Conservation (phyloP, 2,113 vertebrate species). For the Psittacara wagleri region DNA sequence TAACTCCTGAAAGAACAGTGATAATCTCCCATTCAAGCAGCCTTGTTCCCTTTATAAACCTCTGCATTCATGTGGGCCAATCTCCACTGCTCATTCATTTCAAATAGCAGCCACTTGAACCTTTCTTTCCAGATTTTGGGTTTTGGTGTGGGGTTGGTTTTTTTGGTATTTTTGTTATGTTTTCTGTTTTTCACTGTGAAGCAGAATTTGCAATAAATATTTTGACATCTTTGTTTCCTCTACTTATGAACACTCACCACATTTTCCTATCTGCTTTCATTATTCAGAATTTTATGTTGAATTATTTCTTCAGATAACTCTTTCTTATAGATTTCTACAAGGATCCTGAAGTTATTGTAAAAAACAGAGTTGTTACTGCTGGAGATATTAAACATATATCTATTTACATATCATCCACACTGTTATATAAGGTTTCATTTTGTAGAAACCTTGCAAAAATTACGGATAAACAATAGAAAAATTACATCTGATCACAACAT, state of each 20-base stretch:
- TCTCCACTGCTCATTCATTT: not conserved
- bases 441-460: not conserved
- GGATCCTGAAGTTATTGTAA: not conserved
- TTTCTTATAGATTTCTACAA: not conserved
- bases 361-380: not conserved
- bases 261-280: not conserved
- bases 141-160: accelerated
- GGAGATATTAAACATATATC: not conserved
- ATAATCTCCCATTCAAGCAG: not conserved
- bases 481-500: not conserved
- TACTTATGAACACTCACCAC: not conserved
- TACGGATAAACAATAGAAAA: not conserved
- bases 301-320: not conserved
- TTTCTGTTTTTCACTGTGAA: not conserved
- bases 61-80: not conserved
- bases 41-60: not conserved
- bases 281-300: not conserved
- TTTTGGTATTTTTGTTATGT: not conserved
- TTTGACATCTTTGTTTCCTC: not conserved
- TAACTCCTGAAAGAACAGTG: not conserved
- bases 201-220: not conserved
- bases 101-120: not conserved
- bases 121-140: not conserved
- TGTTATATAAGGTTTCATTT: not conserved
- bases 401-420: not conserved